Percentiles rank a stretch among this genome's conserved stretches.
phyloP scores from a whole-genome alignment of 2,888 invertebrate genomes.

The Scaeva pyrastri region DNA sequence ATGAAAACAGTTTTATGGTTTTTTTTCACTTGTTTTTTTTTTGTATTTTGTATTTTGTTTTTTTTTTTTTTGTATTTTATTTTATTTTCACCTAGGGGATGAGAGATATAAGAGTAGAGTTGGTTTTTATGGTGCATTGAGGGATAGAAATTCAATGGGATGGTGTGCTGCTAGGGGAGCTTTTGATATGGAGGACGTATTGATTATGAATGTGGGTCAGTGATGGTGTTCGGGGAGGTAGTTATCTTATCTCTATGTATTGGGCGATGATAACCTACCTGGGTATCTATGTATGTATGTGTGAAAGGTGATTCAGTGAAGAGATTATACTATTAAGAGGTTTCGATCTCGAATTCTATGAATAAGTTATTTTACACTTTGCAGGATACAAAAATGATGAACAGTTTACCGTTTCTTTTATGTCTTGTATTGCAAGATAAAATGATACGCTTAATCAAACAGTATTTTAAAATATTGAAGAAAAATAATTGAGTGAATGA shows the following conservation, averaged over 20 bases:
- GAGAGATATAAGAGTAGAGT: conserved; percentile 8
- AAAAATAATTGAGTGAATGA: not conserved
- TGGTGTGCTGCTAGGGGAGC: not conserved
- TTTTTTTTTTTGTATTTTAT: not conserved
- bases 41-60: not conserved
- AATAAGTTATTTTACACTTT: conserved; percentile 23
- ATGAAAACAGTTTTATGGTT: conserved; percentile 36
- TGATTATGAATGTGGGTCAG: conserved; percentile 42
- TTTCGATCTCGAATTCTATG: conserved; percentile 8
- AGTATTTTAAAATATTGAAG: not conserved
- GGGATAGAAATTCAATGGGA: conserved; percentile 42
- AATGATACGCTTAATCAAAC: conserved; percentile 26
- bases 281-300: not conserved
- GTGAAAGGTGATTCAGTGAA: conserved; percentile 21
- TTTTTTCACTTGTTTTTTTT: too few species aligned
- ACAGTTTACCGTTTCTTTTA: conserved; percentile 17
- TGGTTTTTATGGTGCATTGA: conserved; percentile 25
- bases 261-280: not conserved
- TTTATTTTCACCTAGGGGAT: conserved; percentile 18
- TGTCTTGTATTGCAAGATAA: not conserved
- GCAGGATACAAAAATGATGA: conserved; percentile 8
- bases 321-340: conserved; percentile 17
- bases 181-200: conserved; percentile 5
- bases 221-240: conserved; percentile 15
- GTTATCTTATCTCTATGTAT: not conserved